These are phyloP conservation scores for Rhinella marina DNA, from an alignment of 2,797 vertebrate species.

Conservation along the genomic window DNA sequence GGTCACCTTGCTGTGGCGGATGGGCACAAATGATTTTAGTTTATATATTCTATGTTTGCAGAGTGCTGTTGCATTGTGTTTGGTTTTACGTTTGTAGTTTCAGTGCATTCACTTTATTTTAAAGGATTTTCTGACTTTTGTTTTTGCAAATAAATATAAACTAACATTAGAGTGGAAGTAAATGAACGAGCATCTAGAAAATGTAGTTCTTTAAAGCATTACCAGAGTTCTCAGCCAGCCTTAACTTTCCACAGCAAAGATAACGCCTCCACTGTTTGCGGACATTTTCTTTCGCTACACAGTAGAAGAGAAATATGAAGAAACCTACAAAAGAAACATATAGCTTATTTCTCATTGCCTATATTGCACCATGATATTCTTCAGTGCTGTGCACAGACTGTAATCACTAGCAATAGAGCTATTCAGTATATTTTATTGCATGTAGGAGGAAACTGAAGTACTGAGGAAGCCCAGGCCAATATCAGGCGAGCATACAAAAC, in stretches of 20 bases:
- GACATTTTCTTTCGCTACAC: conserved; percentile 90
- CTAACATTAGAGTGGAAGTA: not conserved
- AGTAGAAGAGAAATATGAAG: conserved; percentile 94
- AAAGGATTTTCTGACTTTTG: too few species aligned
- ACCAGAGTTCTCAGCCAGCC: conserved; percentile 92
- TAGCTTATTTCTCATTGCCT: not conserved
- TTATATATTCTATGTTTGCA: too few species aligned
- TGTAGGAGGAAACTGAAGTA: not conserved
- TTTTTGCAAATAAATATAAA: not conserved
- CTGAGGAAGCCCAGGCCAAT: not conserved
- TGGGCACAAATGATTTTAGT: too few species aligned
- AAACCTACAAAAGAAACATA: conserved; percentile 79
- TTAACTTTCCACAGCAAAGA: conserved; percentile 89
- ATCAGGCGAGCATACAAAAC: too few species aligned
- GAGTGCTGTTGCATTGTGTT: too few species aligned
- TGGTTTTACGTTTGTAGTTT: too few species aligned
- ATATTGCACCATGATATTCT: not conserved
- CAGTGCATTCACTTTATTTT: too few species aligned
- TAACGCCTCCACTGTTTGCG: conserved; percentile 89
- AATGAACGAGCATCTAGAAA: not conserved
- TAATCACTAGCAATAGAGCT: not conserved
- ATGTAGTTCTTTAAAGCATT: conserved; percentile 54
- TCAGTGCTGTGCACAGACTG: not conserved
- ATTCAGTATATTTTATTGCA: not conserved
- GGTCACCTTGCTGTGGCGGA: too few species aligned